Base-by-base conservation (phyloP, 2,888 invertebrate species). In the Capitulum mitella region DNA sequence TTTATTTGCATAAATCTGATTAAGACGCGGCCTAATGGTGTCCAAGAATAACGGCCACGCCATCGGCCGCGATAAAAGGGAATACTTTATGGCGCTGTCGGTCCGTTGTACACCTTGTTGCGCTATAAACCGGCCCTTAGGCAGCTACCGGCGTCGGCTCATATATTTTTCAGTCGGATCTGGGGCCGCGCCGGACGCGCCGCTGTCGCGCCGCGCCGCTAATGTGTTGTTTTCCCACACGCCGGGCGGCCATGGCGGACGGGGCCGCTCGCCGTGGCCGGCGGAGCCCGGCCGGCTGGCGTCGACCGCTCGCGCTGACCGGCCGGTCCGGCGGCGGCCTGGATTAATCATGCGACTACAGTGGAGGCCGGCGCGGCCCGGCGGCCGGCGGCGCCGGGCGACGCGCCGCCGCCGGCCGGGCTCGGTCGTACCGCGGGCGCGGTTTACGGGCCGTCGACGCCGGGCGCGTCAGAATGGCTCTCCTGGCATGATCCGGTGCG, bases 151-250 rank as follows among this genome's bases (percentile, higher is more conserved):
- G 70, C 70, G 70, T 40, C 70, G 70, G 37, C 40, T 70, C 70
- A 26, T 70, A 37, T 70, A 40, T 70, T 14, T 40, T 40, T 22
- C 40, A 37, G 26, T 10, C 8, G 26, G 5, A 3, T 32, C 58
- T 29, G 32, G 64, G 32, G 32, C 29, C 34, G 26, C 70, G 70
- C 37, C 70, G 70, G 70, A 37, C 40, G 70, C 40, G 37, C 40
- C 40, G 12, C 70, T 40, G 70, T 70, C 70, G 37, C 37, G 34
- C 64, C 16, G 37, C 70, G 26, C 70, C 40, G 34, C 70, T 40
- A 70, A 70, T 70, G 70, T 70, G 70, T 70, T 70, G 70, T 70
- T 70, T 70, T 70, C 70, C 70, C 70, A 70, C 70, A 37, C 37
- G 70, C 40, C 40, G 70, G 70, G 37, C 70, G 70, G 70, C 70